These are phyloP conservation scores for Autographa gamma DNA, from an alignment of 2,888 invertebrate species.

Conservation along the genomic window DNA sequence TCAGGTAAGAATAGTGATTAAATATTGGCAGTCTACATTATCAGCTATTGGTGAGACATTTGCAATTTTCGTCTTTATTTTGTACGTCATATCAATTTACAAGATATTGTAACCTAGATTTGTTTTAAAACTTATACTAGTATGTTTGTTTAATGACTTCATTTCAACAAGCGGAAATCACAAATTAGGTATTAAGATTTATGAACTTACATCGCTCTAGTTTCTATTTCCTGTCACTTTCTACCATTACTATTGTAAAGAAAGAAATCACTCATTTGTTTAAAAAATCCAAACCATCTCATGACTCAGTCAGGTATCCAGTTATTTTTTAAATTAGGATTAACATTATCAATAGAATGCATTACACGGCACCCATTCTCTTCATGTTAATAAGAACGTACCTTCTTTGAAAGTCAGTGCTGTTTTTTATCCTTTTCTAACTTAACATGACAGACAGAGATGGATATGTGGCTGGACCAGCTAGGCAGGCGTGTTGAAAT, in stretches of 20 bases:
- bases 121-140: neutral
- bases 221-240: slow-evolving; percentile 10
- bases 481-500: slow-evolving; percentile 82
- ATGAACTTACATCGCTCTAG: neutral
- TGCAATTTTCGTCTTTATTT: neutral
- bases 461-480: slow-evolving; percentile 64
- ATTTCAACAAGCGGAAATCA: slow-evolving; percentile 1
- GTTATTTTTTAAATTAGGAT: slow-evolving; percentile 59
- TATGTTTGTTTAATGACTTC: neutral
- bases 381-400: slow-evolving; percentile 70
- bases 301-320: slow-evolving; percentile 48
- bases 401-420: slow-evolving; percentile 62
- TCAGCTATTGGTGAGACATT: neutral
- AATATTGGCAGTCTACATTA: neutral
- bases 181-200: neutral
- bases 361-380: slow-evolving; percentile 72
- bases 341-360: slow-evolving; percentile 65
- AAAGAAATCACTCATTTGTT: slow-evolving; percentile 36
- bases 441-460: slow-evolving; percentile 54
- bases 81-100: too few relatives aligned
- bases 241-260: slow-evolving; percentile 25
- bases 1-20: slow-evolving; percentile 33
- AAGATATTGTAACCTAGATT: neutral
- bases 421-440: slow-evolving; percentile 56
- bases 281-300: slow-evolving; percentile 30